Evolutionary conservation across 2,113 vertebrate genomes (phyloP).

Genomic region (Thomomys bottae): DNA sequence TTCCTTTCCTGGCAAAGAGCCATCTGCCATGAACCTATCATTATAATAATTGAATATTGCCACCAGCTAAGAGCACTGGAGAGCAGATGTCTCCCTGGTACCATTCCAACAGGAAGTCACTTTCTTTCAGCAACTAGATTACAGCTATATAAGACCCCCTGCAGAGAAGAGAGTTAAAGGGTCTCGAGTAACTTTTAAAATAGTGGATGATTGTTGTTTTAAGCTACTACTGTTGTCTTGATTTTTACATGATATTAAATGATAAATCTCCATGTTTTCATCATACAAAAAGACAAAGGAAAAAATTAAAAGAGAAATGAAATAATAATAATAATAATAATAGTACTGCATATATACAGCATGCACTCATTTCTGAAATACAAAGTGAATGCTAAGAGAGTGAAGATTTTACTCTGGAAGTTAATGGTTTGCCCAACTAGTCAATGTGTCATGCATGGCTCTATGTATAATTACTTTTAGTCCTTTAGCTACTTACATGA

Average conservation of each 20-base stretch:
- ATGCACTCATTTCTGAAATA: no score
- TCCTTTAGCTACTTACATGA: neutral
- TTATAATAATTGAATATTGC: neutral
- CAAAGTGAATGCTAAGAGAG: neutral
- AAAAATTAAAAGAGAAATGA: neutral
- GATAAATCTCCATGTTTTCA: neutral
- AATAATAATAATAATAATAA: no score
- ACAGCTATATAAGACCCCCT: neutral
- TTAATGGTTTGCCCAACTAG: neutral
- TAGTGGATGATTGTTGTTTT: neutral
- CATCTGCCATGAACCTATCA: neutral
- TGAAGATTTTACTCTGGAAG: neutral
- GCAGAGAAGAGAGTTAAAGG: neutral
- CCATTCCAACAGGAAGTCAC: neutral
- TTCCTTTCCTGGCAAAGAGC: neutral
- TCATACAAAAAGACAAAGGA: neutral
- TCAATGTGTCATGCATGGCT: neutral
- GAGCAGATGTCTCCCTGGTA: neutral
- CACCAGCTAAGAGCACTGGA: neutral
- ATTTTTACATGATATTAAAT: neutral
- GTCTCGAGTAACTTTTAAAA: neutral
- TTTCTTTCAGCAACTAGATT: neutral
- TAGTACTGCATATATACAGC: no score
- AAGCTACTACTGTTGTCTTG: neutral
- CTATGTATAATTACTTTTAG: neutral